Evolutionary conservation across 2,113 vertebrate genomes (phyloP).

Genomic region (Brachypteracias leptosomus): DNA sequence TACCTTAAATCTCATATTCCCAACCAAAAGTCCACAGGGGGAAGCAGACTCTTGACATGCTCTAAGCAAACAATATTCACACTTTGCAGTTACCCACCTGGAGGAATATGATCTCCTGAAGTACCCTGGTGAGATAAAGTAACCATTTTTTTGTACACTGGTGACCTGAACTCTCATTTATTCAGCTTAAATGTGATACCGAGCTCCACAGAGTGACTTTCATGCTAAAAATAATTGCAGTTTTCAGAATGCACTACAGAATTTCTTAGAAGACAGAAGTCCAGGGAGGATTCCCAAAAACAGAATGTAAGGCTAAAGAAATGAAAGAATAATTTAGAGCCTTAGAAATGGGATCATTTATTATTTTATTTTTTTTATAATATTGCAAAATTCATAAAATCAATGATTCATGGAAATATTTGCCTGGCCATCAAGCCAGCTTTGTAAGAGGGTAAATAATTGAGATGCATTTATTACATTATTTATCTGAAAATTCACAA

Average conservation of each 20-base stretch:
- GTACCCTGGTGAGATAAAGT: background rate
- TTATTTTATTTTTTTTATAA: background rate
- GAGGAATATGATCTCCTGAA: background rate
- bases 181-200: background rate
- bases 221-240: conserved; percentile 3
- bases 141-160: background rate
- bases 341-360: background rate
- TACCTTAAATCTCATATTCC: background rate
- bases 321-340: conserved; percentile 15
- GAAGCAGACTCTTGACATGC: background rate
- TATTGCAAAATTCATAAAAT: conserved; percentile 5
- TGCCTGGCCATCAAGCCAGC: background rate
- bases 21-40: background rate
- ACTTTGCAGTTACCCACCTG: background rate
- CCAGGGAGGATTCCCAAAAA: background rate
- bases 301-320: background rate
- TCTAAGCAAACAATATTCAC: background rate
- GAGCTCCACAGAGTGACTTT: background rate
- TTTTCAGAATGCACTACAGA: background rate
- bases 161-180: background rate
- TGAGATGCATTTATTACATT: conserved; percentile 33
- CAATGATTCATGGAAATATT: conserved; percentile 26
- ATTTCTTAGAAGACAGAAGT: background rate
- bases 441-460: conserved; percentile 34
- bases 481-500: conserved; percentile 27